A percentile compares a stretch with the other conserved stretches of the same genome.
Evolutionary conservation across 2,888 invertebrate species (phyloP).

Genomic region (Zaprionus bogoriensis): DNA sequence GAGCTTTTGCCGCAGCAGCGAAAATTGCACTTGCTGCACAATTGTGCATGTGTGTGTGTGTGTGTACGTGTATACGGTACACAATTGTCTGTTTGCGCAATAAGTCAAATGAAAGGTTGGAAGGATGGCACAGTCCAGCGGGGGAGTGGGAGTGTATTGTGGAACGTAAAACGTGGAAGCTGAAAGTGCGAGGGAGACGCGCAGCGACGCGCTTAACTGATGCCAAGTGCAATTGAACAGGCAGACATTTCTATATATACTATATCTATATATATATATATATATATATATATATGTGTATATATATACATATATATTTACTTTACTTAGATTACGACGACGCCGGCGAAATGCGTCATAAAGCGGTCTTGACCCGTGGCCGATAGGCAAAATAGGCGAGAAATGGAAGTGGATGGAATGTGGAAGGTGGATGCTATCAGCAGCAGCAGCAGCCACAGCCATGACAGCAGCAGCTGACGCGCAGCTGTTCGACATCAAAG

Average conservation of each 20-base stretch:
- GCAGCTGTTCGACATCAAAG: neutral
- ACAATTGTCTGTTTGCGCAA: constrained; percentile 32
- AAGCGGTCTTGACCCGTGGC: constrained; percentile 37
- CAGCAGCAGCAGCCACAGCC: neutral
- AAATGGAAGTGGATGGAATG: neutral
- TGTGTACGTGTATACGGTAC: constrained; percentile 8
- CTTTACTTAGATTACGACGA: constrained; percentile 20
- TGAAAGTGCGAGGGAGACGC: neutral
- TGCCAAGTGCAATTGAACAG: constrained; percentile 49
- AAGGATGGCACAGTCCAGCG: constrained; percentile 1
- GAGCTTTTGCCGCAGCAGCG: constrained; percentile 24
- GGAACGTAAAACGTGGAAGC: no score
- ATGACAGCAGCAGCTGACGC: no score
- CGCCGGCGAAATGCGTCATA: constrained; percentile 42
- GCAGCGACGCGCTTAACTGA: constrained; percentile 35
- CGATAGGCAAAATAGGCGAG: constrained; percentile 3
- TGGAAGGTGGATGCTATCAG: neutral
- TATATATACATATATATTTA: neutral
- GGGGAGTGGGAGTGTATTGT: no score
- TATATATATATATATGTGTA: neutral
- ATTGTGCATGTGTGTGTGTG: neutral
- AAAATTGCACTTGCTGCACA: constrained; percentile 13
- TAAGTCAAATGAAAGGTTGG: neutral
- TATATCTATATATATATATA: neutral
- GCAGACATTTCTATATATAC: neutral